Evolutionary conservation across 2,888 invertebrate genomes (phyloP).

Genomic region (Bombyx huttoni): DNA sequence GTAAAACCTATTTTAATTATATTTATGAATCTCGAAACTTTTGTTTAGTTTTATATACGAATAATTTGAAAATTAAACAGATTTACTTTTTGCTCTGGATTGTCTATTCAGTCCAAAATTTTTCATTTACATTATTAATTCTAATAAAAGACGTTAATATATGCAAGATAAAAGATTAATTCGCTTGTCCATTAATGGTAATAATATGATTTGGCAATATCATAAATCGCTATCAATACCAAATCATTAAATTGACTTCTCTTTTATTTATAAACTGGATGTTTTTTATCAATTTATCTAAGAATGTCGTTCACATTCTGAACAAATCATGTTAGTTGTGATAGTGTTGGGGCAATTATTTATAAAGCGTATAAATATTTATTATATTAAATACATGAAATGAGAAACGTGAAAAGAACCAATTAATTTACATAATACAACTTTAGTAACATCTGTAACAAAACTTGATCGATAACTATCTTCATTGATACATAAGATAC

Average conservation of each 20-base stretch:
- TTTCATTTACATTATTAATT: not conserved
- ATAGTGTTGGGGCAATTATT: not conserved
- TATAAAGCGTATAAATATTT: not conserved
- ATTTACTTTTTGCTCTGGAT: no score
- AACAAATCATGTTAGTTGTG: not conserved
- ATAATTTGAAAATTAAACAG: no score
- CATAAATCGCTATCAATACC: not conserved
- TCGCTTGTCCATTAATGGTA: not conserved
- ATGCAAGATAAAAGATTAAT: not conserved
- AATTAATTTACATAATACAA: no score
- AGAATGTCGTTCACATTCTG: slow-evolving; percentile 2
- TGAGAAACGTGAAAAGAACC: no score
- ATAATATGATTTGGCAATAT: not conserved
- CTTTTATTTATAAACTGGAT: not conserved
- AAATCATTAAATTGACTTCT: not conserved
- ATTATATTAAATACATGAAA: no score
- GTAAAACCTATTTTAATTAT: no score
- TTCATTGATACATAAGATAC: no score
- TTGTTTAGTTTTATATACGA: no score
- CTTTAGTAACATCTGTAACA: no score
- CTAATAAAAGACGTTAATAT: not conserved
- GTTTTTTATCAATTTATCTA: not conserved
- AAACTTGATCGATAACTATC: no score
- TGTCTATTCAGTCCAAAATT: no score
- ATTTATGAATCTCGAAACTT: no score